Evolutionary conservation across 2,888 invertebrate species (phyloP), one percentile per base, ranked within the genome.

Genomic region (Didymodactylos carnosus): DNA sequence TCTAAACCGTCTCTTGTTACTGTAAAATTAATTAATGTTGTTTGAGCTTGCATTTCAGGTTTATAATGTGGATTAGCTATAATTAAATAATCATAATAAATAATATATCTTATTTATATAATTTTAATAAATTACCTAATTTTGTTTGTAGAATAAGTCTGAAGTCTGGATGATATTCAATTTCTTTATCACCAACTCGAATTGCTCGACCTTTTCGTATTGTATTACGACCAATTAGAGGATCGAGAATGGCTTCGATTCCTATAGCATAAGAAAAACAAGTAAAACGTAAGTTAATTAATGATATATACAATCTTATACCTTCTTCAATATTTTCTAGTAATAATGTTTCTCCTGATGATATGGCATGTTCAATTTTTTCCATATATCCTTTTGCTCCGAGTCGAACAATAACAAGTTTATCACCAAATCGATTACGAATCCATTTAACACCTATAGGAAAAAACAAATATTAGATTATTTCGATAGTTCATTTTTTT

Each of bases 271-370:
- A n/a, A n/a, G n/a, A n/a, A n/a, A n/a, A n/a, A n/a, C n/a, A n/a
- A n/a, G n/a, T n/a, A n/a, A n/a, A n/a, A n/a, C n/a, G n/a, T n/a
- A n/a, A n/a, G n/a, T n/a, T n/a, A n/a, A n/a, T n/a, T n/a, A n/a
- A n/a, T n/a, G n/a, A n/a, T n/a, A n/a, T n/a, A n/a, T n/a, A n/a
- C n/a, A n/a, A n/a, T n/a, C n/a, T n/a, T n/a, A n/a, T 88, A 73
- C 88, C 88, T 85, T 95, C 94, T 40, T 89, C 91, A 77, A 95
- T 92, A 82, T 93, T 94, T 85, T 95, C 95, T 53, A 95, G 86
- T 3, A 95, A 84, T 0, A 94, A 91, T 0, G 89, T 91, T 72
- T 88, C 87, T n/a, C 95, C 94, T 77, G 87, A 85, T 3, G 88
- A 88, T 53, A 94, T 88, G 1, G 91, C 84, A 51, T 81, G 94